Evolutionary conservation across 2,888 invertebrate species (phyloP).

Genomic region (Acronicta aceris): DNA sequence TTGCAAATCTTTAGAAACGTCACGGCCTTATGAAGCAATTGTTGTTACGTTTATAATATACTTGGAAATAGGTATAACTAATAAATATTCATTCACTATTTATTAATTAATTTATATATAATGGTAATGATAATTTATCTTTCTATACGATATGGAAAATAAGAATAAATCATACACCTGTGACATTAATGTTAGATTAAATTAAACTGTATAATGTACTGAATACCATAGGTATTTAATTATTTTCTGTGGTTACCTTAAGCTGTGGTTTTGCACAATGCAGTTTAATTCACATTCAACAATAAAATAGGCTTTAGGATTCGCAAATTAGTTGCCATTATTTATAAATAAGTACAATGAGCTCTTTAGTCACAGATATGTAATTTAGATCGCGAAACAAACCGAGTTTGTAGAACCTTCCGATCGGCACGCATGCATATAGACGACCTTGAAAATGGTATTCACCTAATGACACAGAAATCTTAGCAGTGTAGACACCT

Average conservation of each 20-base stretch:
- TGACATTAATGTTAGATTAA: too few relatives aligned
- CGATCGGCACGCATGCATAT: constrained; percentile 40
- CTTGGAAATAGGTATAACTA: constrained; percentile 35
- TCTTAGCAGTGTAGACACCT: constrained; percentile 6
- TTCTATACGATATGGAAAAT: too few relatives aligned
- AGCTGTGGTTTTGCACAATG: too few relatives aligned
- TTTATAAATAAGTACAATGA: constrained; percentile 26
- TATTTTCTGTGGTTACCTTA: too few relatives aligned
- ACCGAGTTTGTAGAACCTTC: constrained; percentile 30
- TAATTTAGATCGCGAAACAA: constrained; percentile 28
- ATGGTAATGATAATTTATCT: too few relatives aligned
- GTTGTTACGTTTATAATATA: constrained; percentile 36
- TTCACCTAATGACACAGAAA: constrained; percentile 50
- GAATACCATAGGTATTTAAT: too few relatives aligned
- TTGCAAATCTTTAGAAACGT: constrained; percentile 36
- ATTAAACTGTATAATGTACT: too few relatives aligned
- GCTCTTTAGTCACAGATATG: constrained; percentile 15
- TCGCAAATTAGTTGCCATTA: background rate
- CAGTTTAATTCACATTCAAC: too few relatives aligned
- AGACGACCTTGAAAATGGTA: constrained; percentile 52
- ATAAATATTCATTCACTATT: constrained; percentile 12
- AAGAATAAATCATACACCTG: too few relatives aligned
- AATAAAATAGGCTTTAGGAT: background rate
- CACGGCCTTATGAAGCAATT: constrained; percentile 44
- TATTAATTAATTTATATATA: too few relatives aligned